Evolutionary conservation across 2,113 vertebrate genomes (phyloP).

Genomic region (Alligator mississippiensis): DNA sequence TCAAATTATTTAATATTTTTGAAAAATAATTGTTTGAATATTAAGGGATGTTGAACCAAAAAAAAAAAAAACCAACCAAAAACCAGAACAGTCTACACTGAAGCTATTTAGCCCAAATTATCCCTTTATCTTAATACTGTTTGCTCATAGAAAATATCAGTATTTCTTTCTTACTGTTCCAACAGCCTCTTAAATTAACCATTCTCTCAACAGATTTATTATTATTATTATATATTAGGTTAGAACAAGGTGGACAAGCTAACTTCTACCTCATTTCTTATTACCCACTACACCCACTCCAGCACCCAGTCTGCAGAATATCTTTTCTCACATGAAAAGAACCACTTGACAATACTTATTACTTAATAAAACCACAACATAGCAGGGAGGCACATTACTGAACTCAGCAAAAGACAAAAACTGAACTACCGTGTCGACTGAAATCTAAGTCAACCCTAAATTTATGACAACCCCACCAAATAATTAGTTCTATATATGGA

Average conservation of each 20-base stretch:
- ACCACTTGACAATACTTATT: background rate
- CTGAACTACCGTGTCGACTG: too few relatives aligned
- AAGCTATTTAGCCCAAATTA: fast-evolving
- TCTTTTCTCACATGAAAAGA: background rate
- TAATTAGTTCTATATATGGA: too few relatives aligned
- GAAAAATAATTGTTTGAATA: background rate
- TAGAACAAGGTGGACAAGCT: background rate
- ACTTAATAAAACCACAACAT: background rate
- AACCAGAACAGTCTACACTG: background rate
- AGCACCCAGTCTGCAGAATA: background rate
- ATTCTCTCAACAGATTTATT: fast-evolving
- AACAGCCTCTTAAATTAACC: background rate
- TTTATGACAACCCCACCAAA: too few relatives aligned
- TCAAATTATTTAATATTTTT: background rate
- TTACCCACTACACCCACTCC: fast-evolving
- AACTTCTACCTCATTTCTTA: background rate
- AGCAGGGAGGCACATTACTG: background rate
- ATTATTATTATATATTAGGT: fast-evolving
- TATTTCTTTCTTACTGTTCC: background rate
- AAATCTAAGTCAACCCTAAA: too few relatives aligned
- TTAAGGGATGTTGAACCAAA: background rate
- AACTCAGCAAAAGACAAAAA: background rate
- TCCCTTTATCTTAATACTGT: fast-evolving
- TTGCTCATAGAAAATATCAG: fast-evolving
- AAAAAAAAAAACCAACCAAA: too few relatives aligned